Base-by-base conservation (phyloP, 2,113 vertebrate species). In the Camelus bactrianus region DNA sequence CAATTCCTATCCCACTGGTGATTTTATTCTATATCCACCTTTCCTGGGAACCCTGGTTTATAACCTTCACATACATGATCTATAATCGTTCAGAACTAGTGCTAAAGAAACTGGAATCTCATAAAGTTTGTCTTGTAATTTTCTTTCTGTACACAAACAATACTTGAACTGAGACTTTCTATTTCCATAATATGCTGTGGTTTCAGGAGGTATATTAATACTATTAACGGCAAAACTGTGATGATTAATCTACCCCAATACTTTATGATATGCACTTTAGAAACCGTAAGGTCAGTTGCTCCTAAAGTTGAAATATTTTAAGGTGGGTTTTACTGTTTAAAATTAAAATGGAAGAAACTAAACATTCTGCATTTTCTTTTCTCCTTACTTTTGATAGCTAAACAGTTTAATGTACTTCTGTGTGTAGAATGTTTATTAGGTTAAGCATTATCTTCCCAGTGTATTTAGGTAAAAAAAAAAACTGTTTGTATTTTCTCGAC, bases 41-140 rank as follows among this genome's bases (percentile, higher is more conserved):
- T 92, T 92, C 60, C 54, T 58, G 13, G 19, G 46, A 90, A 38
- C 2, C 16, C 38, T 92, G 22, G 42, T 93, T 92, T 96, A 87
- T 87, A 95, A 86, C 79, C 56, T 94, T 70, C 62, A 88, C 86
- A 58, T 72, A 30, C n/a, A 69, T 90, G 64, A 96, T 90, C 79
- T 93, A 30, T 87, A 73, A 88, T 76, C 64, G 30, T 84, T 96
- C 80, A 72, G 64, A 90, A 75, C 60, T 35, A 50, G 81, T 95
- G 42, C 62, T 67, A 48, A 89, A 77, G 26, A 89, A 60, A 38
- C n/a, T n/a, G 17, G 56, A 87, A 22, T 67, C 83, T 93, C 80
- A 90, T 93, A 95, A 92, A 96, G 20, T 93, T 89, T 79, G 38
- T 75, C 48, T 88, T 76, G 17, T 48, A 73, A 54, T 86, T 91